Evolutionary conservation across 2,888 invertebrate species (phyloP).

Genomic region (Drosophila dives): DNA sequence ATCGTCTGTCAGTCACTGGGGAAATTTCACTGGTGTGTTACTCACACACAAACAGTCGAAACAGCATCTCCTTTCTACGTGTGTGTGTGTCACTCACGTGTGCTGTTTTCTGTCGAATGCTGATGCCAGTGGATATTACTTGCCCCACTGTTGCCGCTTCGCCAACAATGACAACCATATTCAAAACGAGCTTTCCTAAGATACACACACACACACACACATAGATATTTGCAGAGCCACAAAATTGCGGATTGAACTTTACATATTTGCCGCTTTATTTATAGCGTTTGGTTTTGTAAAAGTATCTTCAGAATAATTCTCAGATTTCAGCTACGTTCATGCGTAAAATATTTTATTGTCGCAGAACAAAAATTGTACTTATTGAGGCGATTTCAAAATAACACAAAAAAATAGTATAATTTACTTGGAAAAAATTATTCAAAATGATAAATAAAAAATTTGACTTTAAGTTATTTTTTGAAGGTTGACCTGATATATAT

Average conservation of each 20-base stretch:
- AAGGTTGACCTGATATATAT: neutral
- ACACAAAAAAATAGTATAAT: neutral
- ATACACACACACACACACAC: slow-evolving; percentile 9
- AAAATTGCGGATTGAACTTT: slow-evolving; percentile 59
- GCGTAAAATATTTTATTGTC: slow-evolving; percentile 3
- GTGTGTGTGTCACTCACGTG: slow-evolving; percentile 48
- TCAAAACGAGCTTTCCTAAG: slow-evolving; percentile 50
- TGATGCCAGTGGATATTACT: slow-evolving; percentile 57
- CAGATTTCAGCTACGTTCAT: slow-evolving; percentile 40
- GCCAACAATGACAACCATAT: slow-evolving; percentile 74
- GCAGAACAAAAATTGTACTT: neutral
- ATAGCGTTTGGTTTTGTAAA: slow-evolving; percentile 50
- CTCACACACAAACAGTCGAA: slow-evolving; percentile 37
- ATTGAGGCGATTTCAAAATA: neutral
- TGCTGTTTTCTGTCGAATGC: slow-evolving; percentile 51
- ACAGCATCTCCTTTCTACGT: slow-evolving; percentile 28
- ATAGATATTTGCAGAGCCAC: slow-evolving; percentile 17
- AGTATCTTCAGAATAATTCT: slow-evolving; percentile 24
- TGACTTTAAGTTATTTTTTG: neutral
- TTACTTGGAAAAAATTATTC: neutral
- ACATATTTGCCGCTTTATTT: slow-evolving; percentile 73
- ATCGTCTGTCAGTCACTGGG: slow-evolving; percentile 77
- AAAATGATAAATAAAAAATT: neutral
- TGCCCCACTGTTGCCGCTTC: slow-evolving; percentile 56
- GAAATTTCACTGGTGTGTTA: slow-evolving; percentile 66